These are phyloP conservation scores for Cephus runcator DNA, from an alignment of 2,888 invertebrate genomes.

Conservation along the genomic window DNA sequence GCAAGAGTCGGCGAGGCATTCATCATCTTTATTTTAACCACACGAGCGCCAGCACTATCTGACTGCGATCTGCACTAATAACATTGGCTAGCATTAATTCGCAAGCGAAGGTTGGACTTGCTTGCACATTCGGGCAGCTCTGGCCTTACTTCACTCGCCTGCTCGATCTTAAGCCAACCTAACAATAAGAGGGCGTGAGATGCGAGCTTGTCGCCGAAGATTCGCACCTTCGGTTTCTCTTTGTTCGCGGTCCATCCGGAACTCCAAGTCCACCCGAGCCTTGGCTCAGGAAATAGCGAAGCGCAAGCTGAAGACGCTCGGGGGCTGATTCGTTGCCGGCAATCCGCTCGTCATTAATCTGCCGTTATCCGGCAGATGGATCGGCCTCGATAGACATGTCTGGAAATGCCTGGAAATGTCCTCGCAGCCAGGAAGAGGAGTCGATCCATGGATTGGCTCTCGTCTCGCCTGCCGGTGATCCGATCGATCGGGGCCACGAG, in stretches of 20 bases:
- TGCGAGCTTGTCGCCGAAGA: too few relatives aligned
- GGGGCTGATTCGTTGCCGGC: constrained; percentile 11
- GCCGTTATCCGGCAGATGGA: constrained; percentile 42
- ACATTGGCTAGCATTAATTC: constrained; percentile 39
- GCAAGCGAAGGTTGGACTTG: too few relatives aligned
- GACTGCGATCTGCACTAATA: constrained; percentile 60
- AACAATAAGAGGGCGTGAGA: too few relatives aligned
- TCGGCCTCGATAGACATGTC: constrained; percentile 37
- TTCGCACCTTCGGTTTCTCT: too few relatives aligned
- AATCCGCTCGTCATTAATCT: constrained; percentile 41
- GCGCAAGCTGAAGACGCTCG: constrained; percentile 13
- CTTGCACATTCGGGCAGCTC: too few relatives aligned
- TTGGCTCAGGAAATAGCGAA: constrained; percentile 15
- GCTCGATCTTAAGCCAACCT: too few relatives aligned
- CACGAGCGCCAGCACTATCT: constrained; percentile 51
- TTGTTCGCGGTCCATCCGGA: too few relatives aligned
- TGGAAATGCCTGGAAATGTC: neutral
- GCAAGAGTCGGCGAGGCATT: constrained; percentile 50
- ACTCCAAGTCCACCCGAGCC: too few relatives aligned
- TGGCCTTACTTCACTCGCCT: too few relatives aligned
- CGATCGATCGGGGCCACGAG: constrained; percentile 5
- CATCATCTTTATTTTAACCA: constrained; percentile 62
- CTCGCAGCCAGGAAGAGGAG: neutral
- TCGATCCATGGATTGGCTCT: too few relatives aligned
- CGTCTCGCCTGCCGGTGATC: neutral